Evolutionary conservation across 2,888 invertebrate genomes (phyloP).

Genomic region (Cantharis flavilabris): DNA sequence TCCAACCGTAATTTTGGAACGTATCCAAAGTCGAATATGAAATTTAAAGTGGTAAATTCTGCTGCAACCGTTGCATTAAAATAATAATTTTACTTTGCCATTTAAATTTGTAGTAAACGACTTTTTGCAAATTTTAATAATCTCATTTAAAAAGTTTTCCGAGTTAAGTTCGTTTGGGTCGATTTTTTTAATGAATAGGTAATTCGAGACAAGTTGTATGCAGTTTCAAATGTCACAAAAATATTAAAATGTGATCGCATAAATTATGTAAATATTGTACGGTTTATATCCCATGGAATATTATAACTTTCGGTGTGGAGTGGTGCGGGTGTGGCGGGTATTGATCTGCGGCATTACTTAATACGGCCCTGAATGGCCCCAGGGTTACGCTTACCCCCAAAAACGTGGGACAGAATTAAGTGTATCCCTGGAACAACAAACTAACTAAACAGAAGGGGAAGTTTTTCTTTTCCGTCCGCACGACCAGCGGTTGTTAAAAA

Average conservation of each 20-base stretch:
- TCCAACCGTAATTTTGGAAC: constrained; percentile 9
- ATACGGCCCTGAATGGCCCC: constrained; percentile 27
- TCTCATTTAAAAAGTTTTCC: neutral
- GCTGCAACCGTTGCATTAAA: constrained; percentile 10
- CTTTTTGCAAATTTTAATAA: neutral
- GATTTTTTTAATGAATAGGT: neutral
- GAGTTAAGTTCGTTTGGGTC: neutral
- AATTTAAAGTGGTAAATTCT: neutral
- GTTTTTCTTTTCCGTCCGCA: constrained; percentile 9
- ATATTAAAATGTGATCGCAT: neutral
- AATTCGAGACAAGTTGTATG: neutral
- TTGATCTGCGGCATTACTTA: constrained; percentile 21
- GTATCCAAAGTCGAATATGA: constrained; percentile 10
- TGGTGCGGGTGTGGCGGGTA: constrained; percentile 20
- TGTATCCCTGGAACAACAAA: constrained; percentile 27
- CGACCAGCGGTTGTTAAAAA: constrained; percentile 15
- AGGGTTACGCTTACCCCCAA: constrained; percentile 17
- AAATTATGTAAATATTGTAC: neutral
- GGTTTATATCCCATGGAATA: neutral
- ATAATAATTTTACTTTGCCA: constrained; percentile 1
- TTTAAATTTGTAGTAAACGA: neutral
- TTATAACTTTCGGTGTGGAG: neutral
- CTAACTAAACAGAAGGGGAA: constrained; percentile 25
- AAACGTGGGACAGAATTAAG: constrained; percentile 24
- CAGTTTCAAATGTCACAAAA: neutral